phyloP scores from a whole-genome alignment of 1,140 invertebrate species.

The Catajapyx aquilonaris region DNA sequence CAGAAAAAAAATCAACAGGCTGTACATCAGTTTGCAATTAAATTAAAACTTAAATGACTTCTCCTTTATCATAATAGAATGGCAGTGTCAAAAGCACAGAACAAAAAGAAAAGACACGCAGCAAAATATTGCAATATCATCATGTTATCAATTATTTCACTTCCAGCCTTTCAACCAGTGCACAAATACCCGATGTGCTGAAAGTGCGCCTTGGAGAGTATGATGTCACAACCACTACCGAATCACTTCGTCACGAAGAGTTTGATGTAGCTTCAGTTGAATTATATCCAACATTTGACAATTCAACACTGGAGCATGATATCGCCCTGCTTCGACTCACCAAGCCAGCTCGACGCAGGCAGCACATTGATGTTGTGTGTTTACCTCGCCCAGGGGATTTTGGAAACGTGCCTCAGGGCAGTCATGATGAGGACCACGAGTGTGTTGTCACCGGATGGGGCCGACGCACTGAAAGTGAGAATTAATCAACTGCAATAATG shows the following conservation, averaged over 20 bases:
- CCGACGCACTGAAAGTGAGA: conserved; percentile 20
- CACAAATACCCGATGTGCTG: too few species aligned
- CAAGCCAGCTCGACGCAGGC: conserved; percentile 14
- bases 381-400: conserved; percentile 14
- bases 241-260: conserved; percentile 13
- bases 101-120: too few species aligned
- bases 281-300: conserved; percentile 19
- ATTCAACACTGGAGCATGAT: conserved; percentile 21
- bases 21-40: too few species aligned
- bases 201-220: conserved; percentile 27
- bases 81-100: too few species aligned
- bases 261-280: conserved; percentile 14
- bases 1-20: too few species aligned
- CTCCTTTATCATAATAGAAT: too few species aligned
- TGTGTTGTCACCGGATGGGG: conserved; percentile 39
- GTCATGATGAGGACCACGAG: conserved; percentile 11
- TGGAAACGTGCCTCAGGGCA: conserved; percentile 1
- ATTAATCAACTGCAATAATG: not conserved
- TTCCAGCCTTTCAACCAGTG: too few species aligned
- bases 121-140: too few species aligned
- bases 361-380: conserved; percentile 24
- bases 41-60: too few species aligned
- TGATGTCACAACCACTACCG: conserved; percentile 20
- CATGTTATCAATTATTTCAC: too few species aligned
- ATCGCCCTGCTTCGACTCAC: conserved; percentile 22